These are phyloP conservation scores for Parauchenoglanis ngamensis DNA, from an alignment of 2,797 vertebrate species.

Conservation along the genomic window DNA sequence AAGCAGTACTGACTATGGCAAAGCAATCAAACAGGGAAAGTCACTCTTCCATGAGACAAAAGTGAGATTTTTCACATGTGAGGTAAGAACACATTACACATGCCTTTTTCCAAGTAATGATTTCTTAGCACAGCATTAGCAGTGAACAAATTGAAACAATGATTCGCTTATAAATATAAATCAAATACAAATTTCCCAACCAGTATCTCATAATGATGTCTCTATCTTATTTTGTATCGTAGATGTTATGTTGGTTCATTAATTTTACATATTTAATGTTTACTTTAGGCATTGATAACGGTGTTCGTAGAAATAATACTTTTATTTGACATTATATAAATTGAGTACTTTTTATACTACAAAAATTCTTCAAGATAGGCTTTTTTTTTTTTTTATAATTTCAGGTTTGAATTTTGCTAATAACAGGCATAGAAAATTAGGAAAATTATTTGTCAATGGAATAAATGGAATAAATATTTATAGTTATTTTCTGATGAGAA, in stretches of 20 bases:
- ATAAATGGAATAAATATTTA: not conserved
- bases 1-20: not conserved
- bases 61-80: conserved; percentile 2
- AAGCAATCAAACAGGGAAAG: conserved; percentile 19
- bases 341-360: not conserved
- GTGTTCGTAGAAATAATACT: not conserved
- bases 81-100: conserved; percentile 7
- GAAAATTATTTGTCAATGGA: not conserved
- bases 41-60: conserved; percentile 9
- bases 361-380: not conserved
- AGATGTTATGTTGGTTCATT: not conserved
- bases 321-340: not conserved
- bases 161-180: not conserved
- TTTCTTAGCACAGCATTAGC: not conserved
- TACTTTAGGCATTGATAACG: not conserved
- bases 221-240: not conserved
- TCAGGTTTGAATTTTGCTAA: not conserved
- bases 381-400: not conserved
- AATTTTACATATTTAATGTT: not conserved
- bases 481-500: not conserved
- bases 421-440: not conserved
- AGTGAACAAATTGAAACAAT: not conserved
- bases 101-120: not conserved
- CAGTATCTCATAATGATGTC: not conserved
- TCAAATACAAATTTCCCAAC: not conserved